phyloP scores from a whole-genome alignment of 2,797 vertebrate species.

The Naso thynnoides region DNA sequence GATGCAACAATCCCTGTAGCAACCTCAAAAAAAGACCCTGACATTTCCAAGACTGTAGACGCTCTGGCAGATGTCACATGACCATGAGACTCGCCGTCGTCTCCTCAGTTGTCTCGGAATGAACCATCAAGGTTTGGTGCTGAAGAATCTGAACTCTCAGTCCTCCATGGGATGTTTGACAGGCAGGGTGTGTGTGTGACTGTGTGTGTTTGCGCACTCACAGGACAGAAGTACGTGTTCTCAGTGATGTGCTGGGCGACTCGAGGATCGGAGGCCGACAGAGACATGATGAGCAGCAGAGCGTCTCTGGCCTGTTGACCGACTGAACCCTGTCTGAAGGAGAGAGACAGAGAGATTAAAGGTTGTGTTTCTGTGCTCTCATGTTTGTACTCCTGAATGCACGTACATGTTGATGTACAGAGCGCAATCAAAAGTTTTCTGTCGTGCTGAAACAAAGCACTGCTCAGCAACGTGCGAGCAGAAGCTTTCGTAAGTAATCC shows the following conservation, averaged over 20 bases:
- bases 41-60: constrained; percentile 1
- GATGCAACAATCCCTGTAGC: too few relatives aligned
- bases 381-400: neutral
- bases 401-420: too few relatives aligned
- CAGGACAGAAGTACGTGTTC: constrained; percentile 97
- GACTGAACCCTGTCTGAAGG: constrained; percentile 88
- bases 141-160: neutral
- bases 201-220: constrained; percentile 78
- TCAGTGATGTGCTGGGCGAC: constrained; percentile 93
- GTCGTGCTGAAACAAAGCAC: too few relatives aligned
- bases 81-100: neutral
- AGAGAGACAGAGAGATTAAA: neutral
- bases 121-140: constrained; percentile 17
- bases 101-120: neutral
- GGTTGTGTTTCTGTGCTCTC: neutral
- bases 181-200: neutral
- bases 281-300: constrained; percentile 94
- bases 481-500: too few relatives aligned
- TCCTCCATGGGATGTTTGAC: neutral
- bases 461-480: too few relatives aligned
- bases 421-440: too few relatives aligned
- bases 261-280: constrained; percentile 89
- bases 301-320: constrained; percentile 94
- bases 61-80: neutral
- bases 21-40: constrained; percentile 3